A percentile compares a stretch with the other conserved stretches of the same genome.
phyloP scores from a whole-genome alignment of 2,797 vertebrate genomes.

The Smutsia temminckii region DNA sequence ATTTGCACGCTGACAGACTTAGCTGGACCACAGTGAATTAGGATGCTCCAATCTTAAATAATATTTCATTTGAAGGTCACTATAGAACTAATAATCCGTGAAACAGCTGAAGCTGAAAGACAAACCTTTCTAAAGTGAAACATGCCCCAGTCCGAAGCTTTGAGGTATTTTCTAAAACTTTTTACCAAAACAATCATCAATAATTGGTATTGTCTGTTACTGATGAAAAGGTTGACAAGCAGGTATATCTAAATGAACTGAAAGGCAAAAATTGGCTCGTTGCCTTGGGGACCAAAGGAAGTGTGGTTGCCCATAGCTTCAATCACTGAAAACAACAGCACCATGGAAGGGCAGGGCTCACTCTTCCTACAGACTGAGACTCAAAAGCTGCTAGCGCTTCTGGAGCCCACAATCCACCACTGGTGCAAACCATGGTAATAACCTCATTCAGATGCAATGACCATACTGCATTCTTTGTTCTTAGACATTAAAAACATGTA shows the following conservation, averaged over 20 bases:
- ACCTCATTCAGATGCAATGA: background rate
- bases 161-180: background rate
- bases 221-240: background rate
- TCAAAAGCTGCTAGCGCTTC: background rate
- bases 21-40: background rate
- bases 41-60: background rate
- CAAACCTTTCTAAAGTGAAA: background rate
- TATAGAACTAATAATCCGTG: background rate
- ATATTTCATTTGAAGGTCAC: background rate
- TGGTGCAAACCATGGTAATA: background rate
- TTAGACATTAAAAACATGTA: background rate
- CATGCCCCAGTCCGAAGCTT: background rate
- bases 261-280: background rate
- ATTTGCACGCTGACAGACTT: background rate
- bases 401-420: background rate
- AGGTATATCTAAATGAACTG: background rate
- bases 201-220: background rate
- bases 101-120: background rate
- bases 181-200: background rate
- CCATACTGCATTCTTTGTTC: background rate
- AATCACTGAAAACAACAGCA: background rate
- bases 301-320: background rate
- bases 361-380: background rate
- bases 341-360: background rate
- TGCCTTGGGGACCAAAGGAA: background rate